These are phyloP conservation scores for Elmis aenea DNA, from an alignment of 2,888 invertebrate genomes.

Conservation along the genomic window DNA sequence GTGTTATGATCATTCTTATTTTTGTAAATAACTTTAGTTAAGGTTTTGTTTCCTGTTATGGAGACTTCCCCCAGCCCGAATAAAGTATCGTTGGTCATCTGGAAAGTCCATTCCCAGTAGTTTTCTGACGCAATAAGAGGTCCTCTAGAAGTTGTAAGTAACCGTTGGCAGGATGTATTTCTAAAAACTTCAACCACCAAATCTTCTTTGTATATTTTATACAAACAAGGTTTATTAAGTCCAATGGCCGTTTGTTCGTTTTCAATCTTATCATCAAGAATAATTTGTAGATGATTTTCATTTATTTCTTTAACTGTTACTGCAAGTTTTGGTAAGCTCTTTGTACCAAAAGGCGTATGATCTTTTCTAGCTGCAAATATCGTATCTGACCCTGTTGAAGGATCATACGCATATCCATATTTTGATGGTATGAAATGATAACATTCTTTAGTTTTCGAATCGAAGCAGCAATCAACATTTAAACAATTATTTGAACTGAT, in stretches of 20 bases:
- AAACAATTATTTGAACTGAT: conserved; percentile 30
- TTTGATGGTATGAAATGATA: conserved; percentile 40
- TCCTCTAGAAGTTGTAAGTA: conserved; percentile 54
- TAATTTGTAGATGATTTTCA: conserved; percentile 24
- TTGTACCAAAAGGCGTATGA: conserved; percentile 30
- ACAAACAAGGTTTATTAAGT: no score
- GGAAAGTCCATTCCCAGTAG: conserved; percentile 59
- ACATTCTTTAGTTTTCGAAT: conserved; percentile 31
- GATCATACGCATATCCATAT: no score
- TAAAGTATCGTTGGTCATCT: conserved; percentile 50
- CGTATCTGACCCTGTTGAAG: no score
- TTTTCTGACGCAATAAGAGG: conserved; percentile 55
- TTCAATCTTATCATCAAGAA: no score
- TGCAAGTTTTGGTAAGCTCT: conserved; percentile 24
- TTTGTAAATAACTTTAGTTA: conserved; percentile 47
- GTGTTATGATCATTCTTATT: conserved; percentile 46
- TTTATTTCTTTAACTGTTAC: conserved; percentile 28
- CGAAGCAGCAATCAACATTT: conserved; percentile 36
- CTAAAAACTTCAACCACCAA: conserved; percentile 31
- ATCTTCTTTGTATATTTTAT: conserved; percentile 14
- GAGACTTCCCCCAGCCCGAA: conserved; percentile 56
- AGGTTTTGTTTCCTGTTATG: conserved; percentile 36
- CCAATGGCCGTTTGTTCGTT: no score
- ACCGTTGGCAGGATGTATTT: conserved; percentile 29
- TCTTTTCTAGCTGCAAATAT: no score